phyloP scores from a whole-genome alignment of 2,888 invertebrate species.

The Coleophora deauratella region DNA sequence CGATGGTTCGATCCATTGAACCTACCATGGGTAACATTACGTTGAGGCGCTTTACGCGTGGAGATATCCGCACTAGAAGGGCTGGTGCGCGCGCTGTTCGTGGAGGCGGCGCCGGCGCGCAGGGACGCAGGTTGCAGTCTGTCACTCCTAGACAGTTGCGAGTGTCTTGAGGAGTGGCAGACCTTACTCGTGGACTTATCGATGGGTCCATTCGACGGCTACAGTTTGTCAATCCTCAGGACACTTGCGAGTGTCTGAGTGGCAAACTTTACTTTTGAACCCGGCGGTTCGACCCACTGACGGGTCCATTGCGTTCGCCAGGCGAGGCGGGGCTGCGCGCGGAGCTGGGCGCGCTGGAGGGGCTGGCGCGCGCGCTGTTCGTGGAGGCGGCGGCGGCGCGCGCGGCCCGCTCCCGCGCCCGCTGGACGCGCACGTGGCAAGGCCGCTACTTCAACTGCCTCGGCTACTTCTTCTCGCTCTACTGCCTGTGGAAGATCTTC shows the following conservation, averaged over 20 bases:
- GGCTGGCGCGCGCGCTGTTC: constrained; percentile 94
- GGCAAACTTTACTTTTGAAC: no score
- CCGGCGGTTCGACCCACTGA: no score
- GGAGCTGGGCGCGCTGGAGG: constrained; percentile 92
- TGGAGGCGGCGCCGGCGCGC: constrained; percentile 98
- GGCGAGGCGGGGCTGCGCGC: constrained; percentile 85
- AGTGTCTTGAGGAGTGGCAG: no score
- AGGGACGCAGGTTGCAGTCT: no score
- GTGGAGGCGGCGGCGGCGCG: constrained; percentile 96
- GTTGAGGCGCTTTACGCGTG: constrained; percentile 83
- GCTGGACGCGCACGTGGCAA: constrained; percentile 96
- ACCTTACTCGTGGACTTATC: no score
- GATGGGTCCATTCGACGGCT: no score
- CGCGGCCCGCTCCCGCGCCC: constrained; percentile 91
- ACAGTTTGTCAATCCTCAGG: no score
- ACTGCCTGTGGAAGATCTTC: constrained; percentile 99
- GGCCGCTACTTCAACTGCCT: constrained; percentile 99
- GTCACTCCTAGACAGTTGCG: no score
- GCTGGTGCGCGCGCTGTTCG: constrained; percentile 92
- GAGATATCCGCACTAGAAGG: constrained; percentile 96
- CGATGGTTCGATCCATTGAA: no score
- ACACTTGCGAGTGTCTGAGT: no score
- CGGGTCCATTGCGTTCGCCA: no score
- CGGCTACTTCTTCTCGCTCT: constrained; percentile 98
- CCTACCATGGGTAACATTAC: no score